Evolutionary conservation across 2,113 vertebrate genomes (phyloP).

Genomic region (Lanius ludovicianus): DNA sequence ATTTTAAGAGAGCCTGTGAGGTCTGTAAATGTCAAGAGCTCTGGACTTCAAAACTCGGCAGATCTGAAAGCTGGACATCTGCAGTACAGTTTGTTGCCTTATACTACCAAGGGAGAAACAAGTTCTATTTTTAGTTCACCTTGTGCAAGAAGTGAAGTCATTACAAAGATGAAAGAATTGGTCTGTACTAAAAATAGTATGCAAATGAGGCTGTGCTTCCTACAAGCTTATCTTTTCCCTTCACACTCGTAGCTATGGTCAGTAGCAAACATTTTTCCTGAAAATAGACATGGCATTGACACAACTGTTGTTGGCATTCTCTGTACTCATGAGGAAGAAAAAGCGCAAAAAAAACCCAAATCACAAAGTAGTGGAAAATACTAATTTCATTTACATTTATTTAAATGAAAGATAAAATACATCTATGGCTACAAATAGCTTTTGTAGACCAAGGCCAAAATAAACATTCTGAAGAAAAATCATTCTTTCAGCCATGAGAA

Average conservation of each 20-base stretch:
- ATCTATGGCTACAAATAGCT: background rate
- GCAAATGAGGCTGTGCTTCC: constrained; percentile 40
- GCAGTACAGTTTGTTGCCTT: constrained; percentile 16
- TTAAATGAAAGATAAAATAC: background rate
- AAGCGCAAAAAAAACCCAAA: background rate
- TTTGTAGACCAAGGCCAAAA: background rate
- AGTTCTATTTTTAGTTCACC: constrained; percentile 59
- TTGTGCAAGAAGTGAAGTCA: constrained; percentile 46
- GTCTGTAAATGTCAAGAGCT: constrained; percentile 39
- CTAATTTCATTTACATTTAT: background rate
- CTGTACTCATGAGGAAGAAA: background rate
- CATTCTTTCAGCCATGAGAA: background rate
- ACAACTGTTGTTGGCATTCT: background rate
- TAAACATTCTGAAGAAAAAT: background rate
- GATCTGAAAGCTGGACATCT: constrained; percentile 52
- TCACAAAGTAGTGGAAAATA: background rate
- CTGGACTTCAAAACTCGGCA: background rate
- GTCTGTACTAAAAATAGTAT: constrained; percentile 60
- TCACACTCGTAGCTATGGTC: background rate
- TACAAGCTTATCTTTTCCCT: constrained; percentile 43
- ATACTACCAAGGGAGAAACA: constrained; percentile 44
- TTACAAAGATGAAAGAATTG: constrained; percentile 59
- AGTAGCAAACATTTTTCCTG: background rate
- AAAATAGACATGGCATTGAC: background rate
- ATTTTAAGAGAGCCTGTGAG: constrained; percentile 14